phyloP scores from a whole-genome alignment of 1,140 invertebrate species.

The Lordiphosa stackelbergi region DNA sequence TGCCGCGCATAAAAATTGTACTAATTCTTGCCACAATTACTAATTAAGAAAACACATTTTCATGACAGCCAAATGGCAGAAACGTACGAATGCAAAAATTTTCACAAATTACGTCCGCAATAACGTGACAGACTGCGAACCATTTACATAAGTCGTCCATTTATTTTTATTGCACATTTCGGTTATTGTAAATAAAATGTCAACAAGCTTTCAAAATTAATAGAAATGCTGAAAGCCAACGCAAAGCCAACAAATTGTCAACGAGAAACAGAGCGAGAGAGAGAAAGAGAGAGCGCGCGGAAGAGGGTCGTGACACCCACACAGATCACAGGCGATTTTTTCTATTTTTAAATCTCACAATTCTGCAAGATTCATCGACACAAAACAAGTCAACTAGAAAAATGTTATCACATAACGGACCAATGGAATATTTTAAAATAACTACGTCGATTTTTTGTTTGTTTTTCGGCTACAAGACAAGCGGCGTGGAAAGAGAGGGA shows the following conservation, averaged over 20 bases:
- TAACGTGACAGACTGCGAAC: conserved; percentile 16
- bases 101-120: conserved; percentile 33
- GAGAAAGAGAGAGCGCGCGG: neutral
- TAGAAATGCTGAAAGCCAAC: conserved; percentile 30
- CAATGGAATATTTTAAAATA: conserved; percentile 55
- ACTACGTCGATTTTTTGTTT: conserved; percentile 32
- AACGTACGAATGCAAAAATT: conserved; percentile 36
- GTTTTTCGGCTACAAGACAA: conserved; percentile 4
- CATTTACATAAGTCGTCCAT: conserved; percentile 49
- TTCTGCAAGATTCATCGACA: conserved; percentile 17
- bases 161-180: conserved; percentile 47
- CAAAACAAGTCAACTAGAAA: conserved; percentile 18
- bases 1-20: conserved; percentile 34
- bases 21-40: conserved; percentile 34
- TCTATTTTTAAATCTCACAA: conserved; percentile 30
- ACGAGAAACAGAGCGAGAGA: neutral
- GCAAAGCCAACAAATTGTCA: neutral
- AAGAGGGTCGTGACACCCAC: conserved; percentile 17
- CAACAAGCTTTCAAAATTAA: conserved; percentile 47
- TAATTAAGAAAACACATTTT: conserved; percentile 57
- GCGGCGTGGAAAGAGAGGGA: neutral
- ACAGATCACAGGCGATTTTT: conserved; percentile 33
- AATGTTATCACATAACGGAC: conserved; percentile 39
- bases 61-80: conserved; percentile 35
- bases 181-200: conserved; percentile 49